These are phyloP conservation scores for Crenuchus spilurus DNA, from an alignment of 2,797 vertebrate species.

Conservation along the genomic window DNA sequence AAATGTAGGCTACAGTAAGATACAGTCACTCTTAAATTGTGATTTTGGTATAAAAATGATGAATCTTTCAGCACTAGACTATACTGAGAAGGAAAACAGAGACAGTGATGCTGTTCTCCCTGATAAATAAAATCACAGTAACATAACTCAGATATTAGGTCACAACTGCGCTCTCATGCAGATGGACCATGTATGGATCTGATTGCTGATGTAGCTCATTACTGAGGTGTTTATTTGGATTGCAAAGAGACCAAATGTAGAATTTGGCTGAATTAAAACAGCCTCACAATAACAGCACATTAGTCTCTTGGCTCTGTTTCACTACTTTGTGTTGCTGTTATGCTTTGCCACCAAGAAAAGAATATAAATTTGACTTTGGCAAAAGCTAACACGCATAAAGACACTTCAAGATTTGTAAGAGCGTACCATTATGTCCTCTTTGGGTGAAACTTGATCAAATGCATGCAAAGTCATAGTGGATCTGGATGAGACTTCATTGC, in stretches of 20 bases:
- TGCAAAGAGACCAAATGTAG: neutral
- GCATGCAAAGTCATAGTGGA: too few species aligned
- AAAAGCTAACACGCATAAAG: neutral
- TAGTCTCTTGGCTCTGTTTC: neutral
- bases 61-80: too few species aligned
- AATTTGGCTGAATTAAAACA: conserved; percentile 5
- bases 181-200: neutral
- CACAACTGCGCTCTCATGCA: neutral
- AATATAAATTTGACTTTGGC: neutral
- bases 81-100: neutral
- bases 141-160: neutral
- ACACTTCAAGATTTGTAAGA: neutral
- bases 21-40: too few species aligned
- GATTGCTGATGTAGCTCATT: neutral
- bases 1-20: too few species aligned
- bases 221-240: neutral
- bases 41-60: too few species aligned
- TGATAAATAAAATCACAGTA: too few species aligned
- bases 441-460: neutral
- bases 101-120: neutral
- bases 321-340: neutral
- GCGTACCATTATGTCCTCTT: neutral
- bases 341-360: neutral
- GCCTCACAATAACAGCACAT: neutral
- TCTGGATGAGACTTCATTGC: too few species aligned